These are phyloP conservation scores for Dasysyrphus tricinctus DNA, from an alignment of 2,888 invertebrate species.

Conservation along the genomic window DNA sequence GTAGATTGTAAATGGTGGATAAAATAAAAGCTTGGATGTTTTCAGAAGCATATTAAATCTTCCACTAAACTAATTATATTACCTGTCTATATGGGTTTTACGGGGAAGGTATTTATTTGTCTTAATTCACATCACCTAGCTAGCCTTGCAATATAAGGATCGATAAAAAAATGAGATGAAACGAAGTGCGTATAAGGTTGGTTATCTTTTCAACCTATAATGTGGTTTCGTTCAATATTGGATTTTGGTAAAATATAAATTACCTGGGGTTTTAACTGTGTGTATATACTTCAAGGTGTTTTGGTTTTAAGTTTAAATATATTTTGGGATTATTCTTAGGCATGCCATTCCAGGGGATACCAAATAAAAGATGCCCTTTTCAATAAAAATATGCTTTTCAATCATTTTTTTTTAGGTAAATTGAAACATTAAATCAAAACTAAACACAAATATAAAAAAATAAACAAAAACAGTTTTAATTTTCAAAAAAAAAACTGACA, in stretches of 20 bases:
- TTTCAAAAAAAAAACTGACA: no score
- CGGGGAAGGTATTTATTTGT: background rate
- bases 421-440: no score
- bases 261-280: background rate
- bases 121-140: background rate
- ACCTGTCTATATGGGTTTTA: background rate
- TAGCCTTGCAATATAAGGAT: background rate
- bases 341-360: no score
- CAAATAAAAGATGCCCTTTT: no score
- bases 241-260: conserved; percentile 15
- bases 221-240: background rate
- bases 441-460: no score
- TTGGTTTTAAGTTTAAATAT: background rate
- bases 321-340: no score
- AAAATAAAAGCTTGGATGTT: background rate
- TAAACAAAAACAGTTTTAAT: no score
- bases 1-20: background rate
- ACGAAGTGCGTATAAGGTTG: background rate
- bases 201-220: background rate
- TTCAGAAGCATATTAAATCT: background rate
- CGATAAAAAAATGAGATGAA: conserved; percentile 12
- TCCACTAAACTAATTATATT: background rate
- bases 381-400: no score
- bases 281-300: background rate
- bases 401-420: no score